Evolutionary conservation across 2,888 invertebrate species (phyloP).

Genomic region (Stramonita haemastoma): DNA sequence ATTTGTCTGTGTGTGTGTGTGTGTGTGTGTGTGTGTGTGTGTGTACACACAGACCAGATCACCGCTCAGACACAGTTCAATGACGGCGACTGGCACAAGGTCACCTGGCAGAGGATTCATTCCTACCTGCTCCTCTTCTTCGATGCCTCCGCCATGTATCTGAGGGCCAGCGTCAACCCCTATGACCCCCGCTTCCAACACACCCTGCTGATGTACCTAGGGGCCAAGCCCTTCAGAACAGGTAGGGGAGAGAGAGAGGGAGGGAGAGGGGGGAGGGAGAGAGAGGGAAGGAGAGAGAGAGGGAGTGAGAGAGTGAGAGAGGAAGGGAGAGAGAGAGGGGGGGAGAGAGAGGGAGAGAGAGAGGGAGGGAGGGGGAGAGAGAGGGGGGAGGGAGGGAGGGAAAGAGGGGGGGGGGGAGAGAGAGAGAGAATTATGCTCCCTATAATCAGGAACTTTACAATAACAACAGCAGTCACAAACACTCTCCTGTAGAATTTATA

Average conservation of each 20-base stretch:
- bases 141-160: conserved; percentile 48
- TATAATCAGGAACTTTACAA: too few species aligned
- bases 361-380: too few species aligned
- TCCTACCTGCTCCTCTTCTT: conserved; percentile 49
- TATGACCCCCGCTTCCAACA: conserved; percentile 49
- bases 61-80: conserved; percentile 42
- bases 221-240: conserved; percentile 64
- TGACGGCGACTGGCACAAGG: conserved; percentile 68
- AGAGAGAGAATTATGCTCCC: too few species aligned
- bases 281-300: too few species aligned
- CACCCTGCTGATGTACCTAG: conserved; percentile 58
- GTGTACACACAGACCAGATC: conserved; percentile 28
- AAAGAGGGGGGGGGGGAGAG: too few species aligned
- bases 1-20: background rate
- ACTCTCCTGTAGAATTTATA: too few species aligned
- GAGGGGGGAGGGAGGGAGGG: too few species aligned
- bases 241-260: conserved; percentile 48
- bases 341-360: background rate
- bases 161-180: conserved; percentile 57
- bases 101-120: conserved; percentile 56
- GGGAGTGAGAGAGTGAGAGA: too few species aligned
- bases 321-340: background rate
- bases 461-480: too few species aligned
- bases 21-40: background rate
- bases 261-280: too few species aligned